Evolutionary conservation across 1,140 invertebrate species (phyloP).

Genomic region (Zaprionus taronus): DNA sequence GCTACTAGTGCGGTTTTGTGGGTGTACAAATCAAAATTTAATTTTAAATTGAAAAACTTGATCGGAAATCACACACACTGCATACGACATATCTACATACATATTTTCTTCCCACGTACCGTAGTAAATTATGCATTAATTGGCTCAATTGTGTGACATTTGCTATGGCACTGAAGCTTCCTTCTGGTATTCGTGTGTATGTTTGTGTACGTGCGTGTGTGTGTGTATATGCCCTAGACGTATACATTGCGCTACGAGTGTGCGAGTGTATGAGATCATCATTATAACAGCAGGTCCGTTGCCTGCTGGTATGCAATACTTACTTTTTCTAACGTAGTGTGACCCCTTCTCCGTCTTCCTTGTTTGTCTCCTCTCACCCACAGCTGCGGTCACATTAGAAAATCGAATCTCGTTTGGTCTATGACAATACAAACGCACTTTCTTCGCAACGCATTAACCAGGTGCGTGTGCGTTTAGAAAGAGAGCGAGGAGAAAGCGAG

Average conservation of each 20-base stretch:
- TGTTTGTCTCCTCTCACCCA: constrained; percentile 26
- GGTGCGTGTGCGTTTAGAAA: constrained; percentile 72
- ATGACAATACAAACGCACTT: constrained; percentile 74
- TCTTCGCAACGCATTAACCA: constrained; percentile 71
- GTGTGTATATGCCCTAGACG: constrained; percentile 18
- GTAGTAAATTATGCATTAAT: constrained; percentile 47
- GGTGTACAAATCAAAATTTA: constrained; percentile 30
- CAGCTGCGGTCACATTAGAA: constrained; percentile 32
- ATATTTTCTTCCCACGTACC: not conserved
- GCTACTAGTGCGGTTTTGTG: constrained; percentile 18
- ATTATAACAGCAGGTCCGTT: constrained; percentile 47
- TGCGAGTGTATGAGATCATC: constrained; percentile 72
- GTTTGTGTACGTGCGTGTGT: constrained; percentile 8
- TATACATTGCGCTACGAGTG: constrained; percentile 27
- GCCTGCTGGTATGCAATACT: constrained; percentile 77
- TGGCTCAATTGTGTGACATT: constrained; percentile 51
- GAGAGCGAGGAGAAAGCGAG: constrained; percentile 18
- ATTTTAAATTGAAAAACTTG: constrained; percentile 33
- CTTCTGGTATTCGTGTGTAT: not conserved
- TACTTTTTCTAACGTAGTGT: constrained; percentile 48
- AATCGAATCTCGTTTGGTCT: constrained; percentile 65
- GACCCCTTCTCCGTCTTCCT: constrained; percentile 19
- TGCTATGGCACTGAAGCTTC: constrained; percentile 4
- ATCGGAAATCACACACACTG: not conserved
- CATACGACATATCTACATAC: constrained; percentile 3